These are phyloP conservation scores for Actenoides lindsayi DNA, from an alignment of 2,113 vertebrate genomes.

Conservation along the genomic window DNA sequence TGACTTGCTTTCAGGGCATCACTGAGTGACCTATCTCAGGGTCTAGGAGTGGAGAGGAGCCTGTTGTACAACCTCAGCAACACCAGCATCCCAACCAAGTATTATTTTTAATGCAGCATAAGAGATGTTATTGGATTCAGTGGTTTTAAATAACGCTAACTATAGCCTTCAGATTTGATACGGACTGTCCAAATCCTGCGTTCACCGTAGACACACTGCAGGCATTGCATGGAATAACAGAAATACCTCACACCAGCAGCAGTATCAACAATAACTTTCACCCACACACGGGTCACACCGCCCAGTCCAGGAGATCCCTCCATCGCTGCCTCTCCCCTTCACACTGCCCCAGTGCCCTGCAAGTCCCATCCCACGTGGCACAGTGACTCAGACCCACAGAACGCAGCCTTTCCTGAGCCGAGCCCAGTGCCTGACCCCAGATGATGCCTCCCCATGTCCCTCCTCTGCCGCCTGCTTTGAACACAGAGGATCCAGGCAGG, in stretches of 20 bases:
- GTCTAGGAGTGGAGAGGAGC: not conserved
- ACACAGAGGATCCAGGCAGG: not conserved
- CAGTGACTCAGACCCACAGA: not conserved
- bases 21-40: not conserved
- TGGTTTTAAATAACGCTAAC: not conserved
- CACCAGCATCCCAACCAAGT: not conserved
- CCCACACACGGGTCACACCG: fast-evolving
- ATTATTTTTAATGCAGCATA: not conserved
- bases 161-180: not conserved
- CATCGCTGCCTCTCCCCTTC: not conserved
- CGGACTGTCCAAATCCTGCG: not conserved
- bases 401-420: not conserved
- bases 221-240: fast-evolving
- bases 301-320: not conserved
- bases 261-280: not conserved
- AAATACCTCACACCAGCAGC: not conserved
- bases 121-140: not conserved
- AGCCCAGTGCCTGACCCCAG: not conserved
- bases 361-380: fast-evolving
- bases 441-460: fast-evolving
- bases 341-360: not conserved
- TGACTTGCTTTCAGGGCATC: not conserved
- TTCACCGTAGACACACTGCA: not conserved
- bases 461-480: not conserved
- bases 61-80: not conserved